Evolutionary conservation across 2,797 vertebrate species (phyloP).

Genomic region (Cottoperca gobio): DNA sequence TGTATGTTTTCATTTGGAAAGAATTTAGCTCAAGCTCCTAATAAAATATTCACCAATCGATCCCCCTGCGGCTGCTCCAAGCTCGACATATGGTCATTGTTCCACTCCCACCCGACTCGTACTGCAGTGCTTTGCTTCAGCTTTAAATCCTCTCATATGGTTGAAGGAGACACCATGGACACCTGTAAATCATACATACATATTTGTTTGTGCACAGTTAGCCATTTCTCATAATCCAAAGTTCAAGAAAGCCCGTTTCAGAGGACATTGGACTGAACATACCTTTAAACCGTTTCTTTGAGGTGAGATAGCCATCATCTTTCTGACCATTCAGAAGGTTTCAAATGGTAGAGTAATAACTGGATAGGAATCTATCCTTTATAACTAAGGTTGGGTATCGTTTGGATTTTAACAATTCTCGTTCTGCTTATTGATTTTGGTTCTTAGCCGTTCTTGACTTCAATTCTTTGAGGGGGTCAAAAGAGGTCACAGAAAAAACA

Average conservation of each 20-base stretch:
- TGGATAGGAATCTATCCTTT: constrained; percentile 48
- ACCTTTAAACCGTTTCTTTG: constrained; percentile 46
- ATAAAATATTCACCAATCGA: constrained; percentile 80
- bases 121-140: constrained; percentile 37
- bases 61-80: constrained; percentile 66
- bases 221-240: constrained; percentile 52
- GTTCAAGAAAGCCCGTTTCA: constrained; percentile 44
- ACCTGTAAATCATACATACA: constrained; percentile 48
- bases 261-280: constrained; percentile 44
- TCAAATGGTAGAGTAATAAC: constrained; percentile 32
- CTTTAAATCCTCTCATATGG: constrained; percentile 44
- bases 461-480: no score
- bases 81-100: constrained; percentile 82
- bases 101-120: constrained; percentile 45
- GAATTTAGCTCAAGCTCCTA: constrained; percentile 75
- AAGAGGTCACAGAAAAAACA: no score
- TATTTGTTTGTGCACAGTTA: constrained; percentile 45
- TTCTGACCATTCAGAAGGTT: constrained; percentile 41
- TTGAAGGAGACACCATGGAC: constrained; percentile 32
- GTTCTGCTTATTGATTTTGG: no score
- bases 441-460: no score
- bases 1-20: constrained; percentile 78
- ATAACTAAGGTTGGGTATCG: no score
- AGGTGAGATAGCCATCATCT: constrained; percentile 54
- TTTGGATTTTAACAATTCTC: no score